phyloP scores from a whole-genome alignment of 2,113 vertebrate species.

The Rhea americana region DNA sequence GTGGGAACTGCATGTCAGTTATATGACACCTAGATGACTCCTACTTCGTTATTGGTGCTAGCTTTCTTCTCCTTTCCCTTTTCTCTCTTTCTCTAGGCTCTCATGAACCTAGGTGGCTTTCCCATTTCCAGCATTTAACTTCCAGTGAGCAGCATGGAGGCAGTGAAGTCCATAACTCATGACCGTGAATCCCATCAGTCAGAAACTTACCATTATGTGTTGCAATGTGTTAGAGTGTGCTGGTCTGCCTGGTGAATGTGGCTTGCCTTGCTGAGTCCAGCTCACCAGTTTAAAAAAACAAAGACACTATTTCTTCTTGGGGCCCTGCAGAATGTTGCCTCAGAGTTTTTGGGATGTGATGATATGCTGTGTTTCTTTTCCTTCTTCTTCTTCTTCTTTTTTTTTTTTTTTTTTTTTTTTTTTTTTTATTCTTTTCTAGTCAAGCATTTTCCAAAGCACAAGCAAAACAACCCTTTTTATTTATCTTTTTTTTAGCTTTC shows the following conservation, averaged over 20 bases:
- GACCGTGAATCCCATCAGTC: background rate
- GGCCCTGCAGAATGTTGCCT: background rate
- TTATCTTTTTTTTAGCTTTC: background rate
- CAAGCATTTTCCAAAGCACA: background rate
- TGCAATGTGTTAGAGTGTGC: background rate
- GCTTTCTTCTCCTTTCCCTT: background rate
- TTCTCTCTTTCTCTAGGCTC: background rate
- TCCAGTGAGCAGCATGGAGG: background rate
- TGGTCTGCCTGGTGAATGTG: background rate
- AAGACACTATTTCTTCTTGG: background rate
- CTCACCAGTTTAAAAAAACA: background rate
- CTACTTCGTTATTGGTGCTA: background rate
- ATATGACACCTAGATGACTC: background rate
- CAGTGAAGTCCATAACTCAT: background rate
- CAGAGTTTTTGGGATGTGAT: background rate
- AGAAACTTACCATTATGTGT: background rate
- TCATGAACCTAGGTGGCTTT: no score
- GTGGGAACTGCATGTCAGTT: background rate
- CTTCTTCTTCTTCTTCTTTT: background rate
- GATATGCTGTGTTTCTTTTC: background rate
- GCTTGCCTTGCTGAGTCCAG: background rate
- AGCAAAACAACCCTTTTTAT: background rate
- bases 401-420: no score
- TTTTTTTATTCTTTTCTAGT: background rate
- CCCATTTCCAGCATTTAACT: background rate